A percentile compares a stretch with the other conserved stretches of the same genome.
phyloP scores from a whole-genome alignment of 1,140 invertebrate species.

The Cotesia typhae region DNA sequence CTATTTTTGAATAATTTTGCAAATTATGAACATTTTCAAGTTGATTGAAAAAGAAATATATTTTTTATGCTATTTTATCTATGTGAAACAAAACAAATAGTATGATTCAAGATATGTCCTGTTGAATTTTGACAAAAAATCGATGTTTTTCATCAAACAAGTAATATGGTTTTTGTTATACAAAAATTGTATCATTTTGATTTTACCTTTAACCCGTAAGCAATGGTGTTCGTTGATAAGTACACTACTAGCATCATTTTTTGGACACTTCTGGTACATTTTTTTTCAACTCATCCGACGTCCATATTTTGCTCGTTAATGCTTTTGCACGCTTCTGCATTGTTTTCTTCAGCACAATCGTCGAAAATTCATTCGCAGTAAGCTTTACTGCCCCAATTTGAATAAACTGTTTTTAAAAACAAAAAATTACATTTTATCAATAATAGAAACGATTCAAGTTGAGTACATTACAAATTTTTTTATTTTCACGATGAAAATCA shows the following conservation, averaged over 20 bases:
- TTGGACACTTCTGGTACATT: background rate
- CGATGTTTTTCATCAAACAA: no score
- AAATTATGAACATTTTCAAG: no score
- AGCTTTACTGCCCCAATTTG: constrained; percentile 1
- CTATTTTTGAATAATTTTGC: no score
- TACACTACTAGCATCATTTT: background rate
- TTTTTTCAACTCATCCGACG: background rate
- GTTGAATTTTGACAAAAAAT: no score
- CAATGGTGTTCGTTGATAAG: background rate
- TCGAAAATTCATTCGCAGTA: background rate
- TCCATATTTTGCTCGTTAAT: background rate
- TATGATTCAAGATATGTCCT: no score
- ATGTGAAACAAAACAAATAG: no score
- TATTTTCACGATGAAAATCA: no score
- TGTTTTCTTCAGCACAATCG: background rate
- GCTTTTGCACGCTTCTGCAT: background rate
- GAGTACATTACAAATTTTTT: background rate
- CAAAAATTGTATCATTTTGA: background rate
- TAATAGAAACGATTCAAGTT: background rate
- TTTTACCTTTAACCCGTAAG: constrained; percentile 1
- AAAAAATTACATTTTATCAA: constrained; percentile 2
- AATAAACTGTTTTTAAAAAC: background rate
- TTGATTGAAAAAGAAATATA: no score
- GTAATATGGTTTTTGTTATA: no score
- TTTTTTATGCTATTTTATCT: no score